These are phyloP conservation scores for Scaptomyza caliginosa DNA, from an alignment of 2,888 invertebrate genomes.

Conservation along the genomic window DNA sequence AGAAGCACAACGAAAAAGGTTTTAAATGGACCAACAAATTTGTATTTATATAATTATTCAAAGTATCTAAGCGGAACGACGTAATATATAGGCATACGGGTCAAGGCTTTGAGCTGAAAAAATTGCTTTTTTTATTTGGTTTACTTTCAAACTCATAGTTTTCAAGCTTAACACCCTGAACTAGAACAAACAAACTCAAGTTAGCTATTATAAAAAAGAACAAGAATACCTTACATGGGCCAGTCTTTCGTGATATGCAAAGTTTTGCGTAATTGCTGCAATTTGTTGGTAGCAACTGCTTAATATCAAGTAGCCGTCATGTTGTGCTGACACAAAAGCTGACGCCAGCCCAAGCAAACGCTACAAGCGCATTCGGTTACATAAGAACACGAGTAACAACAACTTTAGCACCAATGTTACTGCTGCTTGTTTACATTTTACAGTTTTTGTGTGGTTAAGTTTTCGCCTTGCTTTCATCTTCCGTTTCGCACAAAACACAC, in stretches of 20 bases:
- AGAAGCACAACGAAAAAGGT: background rate
- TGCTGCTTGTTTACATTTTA: slow-evolving; percentile 66
- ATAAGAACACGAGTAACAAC: slow-evolving; percentile 28
- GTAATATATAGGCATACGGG: background rate
- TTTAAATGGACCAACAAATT: background rate
- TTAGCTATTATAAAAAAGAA: background rate
- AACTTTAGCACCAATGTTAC: slow-evolving; percentile 29
- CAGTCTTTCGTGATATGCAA: slow-evolving; percentile 19
- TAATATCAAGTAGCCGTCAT: slow-evolving; percentile 64
- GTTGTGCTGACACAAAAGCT: slow-evolving; percentile 46
- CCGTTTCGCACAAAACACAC: slow-evolving; percentile 2
- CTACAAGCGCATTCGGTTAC: slow-evolving; percentile 35
- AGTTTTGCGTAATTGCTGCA: slow-evolving; percentile 49
- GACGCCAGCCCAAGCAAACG: slow-evolving; percentile 21
- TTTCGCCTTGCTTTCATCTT: slow-evolving; percentile 56
- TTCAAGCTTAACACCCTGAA: background rate
- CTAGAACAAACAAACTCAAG: background rate
- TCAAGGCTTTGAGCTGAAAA: background rate
- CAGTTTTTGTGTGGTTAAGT: slow-evolving; percentile 59
- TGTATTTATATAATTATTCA: background rate
- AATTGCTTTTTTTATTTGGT: background rate
- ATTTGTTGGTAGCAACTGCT: slow-evolving; percentile 34
- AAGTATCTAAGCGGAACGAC: background rate
- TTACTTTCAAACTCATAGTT: background rate
- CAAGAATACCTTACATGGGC: background rate